Evolutionary conservation across 2,113 vertebrate species (phyloP).

Genomic region (Nipponia nippon): DNA sequence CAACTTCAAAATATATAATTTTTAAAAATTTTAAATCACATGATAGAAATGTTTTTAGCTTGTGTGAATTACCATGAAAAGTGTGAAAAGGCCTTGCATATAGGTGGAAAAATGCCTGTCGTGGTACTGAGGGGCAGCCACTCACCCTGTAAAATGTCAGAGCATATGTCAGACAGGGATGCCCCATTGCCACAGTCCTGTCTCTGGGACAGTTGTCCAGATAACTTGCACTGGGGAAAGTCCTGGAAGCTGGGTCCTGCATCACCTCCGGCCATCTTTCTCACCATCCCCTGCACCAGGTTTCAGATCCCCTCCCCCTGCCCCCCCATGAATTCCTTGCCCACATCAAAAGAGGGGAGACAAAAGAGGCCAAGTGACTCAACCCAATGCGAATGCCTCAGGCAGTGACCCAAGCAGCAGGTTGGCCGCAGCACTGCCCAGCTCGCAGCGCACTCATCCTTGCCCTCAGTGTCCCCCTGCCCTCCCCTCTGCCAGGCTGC

Average conservation of each 20-base stretch:
- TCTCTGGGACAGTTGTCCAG: background rate
- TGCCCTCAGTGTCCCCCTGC: background rate
- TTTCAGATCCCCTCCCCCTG: background rate
- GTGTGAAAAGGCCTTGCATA: background rate
- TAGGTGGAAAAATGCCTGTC: background rate
- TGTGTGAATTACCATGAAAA: background rate
- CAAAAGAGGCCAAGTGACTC: background rate
- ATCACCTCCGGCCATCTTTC: accelerated
- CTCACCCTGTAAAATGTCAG: background rate
- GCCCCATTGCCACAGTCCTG: accelerated
- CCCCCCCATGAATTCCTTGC: background rate
- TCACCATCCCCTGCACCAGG: background rate
- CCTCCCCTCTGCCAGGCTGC: background rate
- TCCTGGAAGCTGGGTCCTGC: background rate
- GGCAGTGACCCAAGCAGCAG: background rate
- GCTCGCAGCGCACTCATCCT: background rate
- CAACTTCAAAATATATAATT: background rate
- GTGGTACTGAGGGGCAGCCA: background rate
- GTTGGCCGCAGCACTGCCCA: accelerated
- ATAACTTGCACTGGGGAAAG: background rate
- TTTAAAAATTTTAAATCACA: background rate
- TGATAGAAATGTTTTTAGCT: background rate
- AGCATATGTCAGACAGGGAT: background rate
- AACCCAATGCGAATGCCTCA: accelerated
- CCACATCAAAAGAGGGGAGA: background rate